These are phyloP conservation scores for Nipponacmea schrenckii DNA, from an alignment of 2,888 invertebrate species.

Conservation along the genomic window DNA sequence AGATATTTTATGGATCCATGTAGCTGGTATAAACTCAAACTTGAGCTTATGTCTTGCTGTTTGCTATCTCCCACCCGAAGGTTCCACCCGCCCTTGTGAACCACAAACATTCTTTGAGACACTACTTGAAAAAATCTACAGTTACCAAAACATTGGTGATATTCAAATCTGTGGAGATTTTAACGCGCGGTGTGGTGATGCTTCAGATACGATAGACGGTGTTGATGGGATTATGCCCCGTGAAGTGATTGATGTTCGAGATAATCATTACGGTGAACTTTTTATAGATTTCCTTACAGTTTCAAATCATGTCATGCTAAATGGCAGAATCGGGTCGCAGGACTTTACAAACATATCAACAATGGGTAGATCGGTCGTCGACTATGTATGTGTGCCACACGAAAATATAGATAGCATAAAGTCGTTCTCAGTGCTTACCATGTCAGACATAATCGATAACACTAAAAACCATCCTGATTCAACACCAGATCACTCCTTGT, in stretches of 20 bases:
- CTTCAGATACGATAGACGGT: not conserved
- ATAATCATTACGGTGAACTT: not conserved
- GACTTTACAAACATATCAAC: not conserved
- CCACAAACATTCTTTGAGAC: not conserved
- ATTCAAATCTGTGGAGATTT: conserved; percentile 5
- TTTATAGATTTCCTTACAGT: conserved; percentile 2
- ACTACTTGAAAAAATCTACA: not conserved
- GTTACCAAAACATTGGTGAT: not conserved
- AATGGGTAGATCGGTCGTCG: not conserved
- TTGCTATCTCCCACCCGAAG: conserved; percentile 3
- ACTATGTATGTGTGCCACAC: not conserved
- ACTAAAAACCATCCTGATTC: not conserved
- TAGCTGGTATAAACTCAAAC: not conserved
- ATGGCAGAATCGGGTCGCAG: not conserved
- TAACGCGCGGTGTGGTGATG: conserved; percentile 5
- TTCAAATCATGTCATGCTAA: conserved; percentile 3
- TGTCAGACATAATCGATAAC: not conserved
- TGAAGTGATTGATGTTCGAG: not conserved
- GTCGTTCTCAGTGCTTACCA: not conserved
- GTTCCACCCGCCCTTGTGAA: not conserved
- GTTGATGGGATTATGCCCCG: not conserved
- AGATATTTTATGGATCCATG: not conserved
- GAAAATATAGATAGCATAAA: not conserved
- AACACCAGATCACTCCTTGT: not conserved
- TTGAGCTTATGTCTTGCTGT: not conserved